phyloP scores from a whole-genome alignment of 2,797 vertebrate genomes.

The Allochrocebus solatus region DNA sequence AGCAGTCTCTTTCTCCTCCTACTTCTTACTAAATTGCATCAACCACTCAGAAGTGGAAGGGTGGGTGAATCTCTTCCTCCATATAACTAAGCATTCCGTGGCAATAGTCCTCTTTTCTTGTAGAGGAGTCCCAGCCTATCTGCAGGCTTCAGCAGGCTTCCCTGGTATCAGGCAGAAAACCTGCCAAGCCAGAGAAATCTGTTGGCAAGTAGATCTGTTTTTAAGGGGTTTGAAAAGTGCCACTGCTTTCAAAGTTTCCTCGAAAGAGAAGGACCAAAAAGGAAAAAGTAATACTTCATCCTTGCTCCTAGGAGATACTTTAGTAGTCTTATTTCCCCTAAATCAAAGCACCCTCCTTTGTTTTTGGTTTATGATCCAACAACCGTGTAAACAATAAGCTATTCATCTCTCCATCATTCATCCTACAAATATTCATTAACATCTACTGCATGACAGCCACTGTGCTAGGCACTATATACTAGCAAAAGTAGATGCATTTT shows the following conservation, averaged over 20 bases:
- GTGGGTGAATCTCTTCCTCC: background rate
- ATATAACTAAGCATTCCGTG: background rate
- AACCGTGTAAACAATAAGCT: conserved; percentile 6
- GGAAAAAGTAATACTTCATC: background rate
- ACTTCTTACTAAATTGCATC: background rate
- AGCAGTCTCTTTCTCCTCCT: background rate
- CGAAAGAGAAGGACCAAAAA: conserved; percentile 1
- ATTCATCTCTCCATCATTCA: background rate
- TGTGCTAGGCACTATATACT: background rate
- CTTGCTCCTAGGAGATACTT: background rate
- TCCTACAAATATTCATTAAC: background rate
- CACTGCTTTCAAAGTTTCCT: conserved; percentile 21
- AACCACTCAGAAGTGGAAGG: background rate
- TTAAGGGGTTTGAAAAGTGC: conserved; percentile 9
- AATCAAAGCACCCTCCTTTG: background rate
- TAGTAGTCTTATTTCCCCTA: background rate
- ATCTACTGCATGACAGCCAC: background rate
- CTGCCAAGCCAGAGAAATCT: background rate
- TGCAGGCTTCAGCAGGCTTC: background rate
- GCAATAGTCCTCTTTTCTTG: background rate
- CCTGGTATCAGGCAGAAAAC: background rate
- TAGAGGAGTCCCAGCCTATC: background rate
- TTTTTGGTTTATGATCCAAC: background rate
- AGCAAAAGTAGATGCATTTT: background rate
- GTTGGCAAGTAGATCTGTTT: conserved; percentile 21